Evolutionary conservation across 2,113 vertebrate genomes (phyloP).

Genomic region (Asarcornis scutulata): DNA sequence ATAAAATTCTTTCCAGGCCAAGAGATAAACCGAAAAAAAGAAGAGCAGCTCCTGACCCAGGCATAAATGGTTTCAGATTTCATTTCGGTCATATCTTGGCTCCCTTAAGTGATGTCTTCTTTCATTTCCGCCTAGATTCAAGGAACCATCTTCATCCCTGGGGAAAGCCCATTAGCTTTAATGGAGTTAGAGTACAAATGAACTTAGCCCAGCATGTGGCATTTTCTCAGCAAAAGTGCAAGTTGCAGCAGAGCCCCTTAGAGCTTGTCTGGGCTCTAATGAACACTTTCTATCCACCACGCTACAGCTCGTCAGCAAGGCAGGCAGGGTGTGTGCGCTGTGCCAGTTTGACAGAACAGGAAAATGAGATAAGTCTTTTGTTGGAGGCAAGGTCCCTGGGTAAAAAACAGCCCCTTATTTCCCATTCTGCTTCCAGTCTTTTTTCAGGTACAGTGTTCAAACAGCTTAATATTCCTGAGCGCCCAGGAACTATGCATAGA

Average conservation of each 20-base stretch:
- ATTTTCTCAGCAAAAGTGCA: neutral
- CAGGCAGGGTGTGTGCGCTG: neutral
- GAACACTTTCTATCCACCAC: neutral
- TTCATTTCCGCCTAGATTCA: constrained; percentile 11
- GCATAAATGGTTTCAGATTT: neutral
- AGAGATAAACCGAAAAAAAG: neutral
- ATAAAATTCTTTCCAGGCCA: neutral
- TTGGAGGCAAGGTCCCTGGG: neutral
- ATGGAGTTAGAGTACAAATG: constrained; percentile 18
- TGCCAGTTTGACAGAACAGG: neutral
- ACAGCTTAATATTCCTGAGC: neutral
- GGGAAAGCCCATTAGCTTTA: constrained; percentile 40
- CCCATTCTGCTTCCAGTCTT: neutral
- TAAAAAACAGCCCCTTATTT: neutral
- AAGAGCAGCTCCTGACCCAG: neutral
- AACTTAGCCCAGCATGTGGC: constrained; percentile 32
- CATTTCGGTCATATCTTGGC: neutral
- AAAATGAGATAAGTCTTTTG: neutral
- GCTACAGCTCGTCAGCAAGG: neutral
- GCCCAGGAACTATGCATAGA: neutral
- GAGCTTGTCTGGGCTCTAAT: neutral
- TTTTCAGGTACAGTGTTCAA: neutral
- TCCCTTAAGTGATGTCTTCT: constrained; percentile 1
- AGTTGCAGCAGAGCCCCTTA: neutral
- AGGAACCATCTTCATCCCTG: neutral